Base-by-base conservation (phyloP, 23 tunicate genomes). In the Ascidia mentula region DNA sequence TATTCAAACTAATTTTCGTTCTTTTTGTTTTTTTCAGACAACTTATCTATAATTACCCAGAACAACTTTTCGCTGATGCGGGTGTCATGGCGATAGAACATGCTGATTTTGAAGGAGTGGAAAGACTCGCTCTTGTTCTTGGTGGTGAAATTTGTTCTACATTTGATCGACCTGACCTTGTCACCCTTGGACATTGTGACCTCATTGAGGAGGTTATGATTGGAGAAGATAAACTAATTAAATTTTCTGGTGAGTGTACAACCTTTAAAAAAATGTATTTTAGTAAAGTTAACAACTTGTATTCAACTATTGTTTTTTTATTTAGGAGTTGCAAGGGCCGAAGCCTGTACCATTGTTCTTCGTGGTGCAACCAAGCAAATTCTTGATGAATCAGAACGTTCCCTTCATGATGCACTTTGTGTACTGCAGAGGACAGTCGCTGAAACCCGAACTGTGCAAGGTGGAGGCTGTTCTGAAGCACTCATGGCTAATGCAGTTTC, bases 331-430 rank as follows among this genome's bases (percentile, higher is more conserved):
- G 89, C 82, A 8, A 80, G 90, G 26, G 99, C 97, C n/a, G 97
- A 96, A 45, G 99, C 99, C 18, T 96, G 99, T 69, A 87, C 99
- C 0, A 93, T 96, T 70, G 83, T 96, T n/a, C 88, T 96, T 32
- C 90, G 99, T 6, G 99, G 99, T 60, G 99, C 99, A 36, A 96
- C 99, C 46, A 80, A 96, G 74, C 99, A 96, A 74, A 96, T 96
- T 73, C 59, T 96, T 37, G 99, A 96, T 60, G 99, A 96, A 74
- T 72, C 99, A 0, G 99, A 96, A 81, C 95, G 99, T 5, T 91
- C 99, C 22, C 78, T 96, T 74, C 99, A 96, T 59, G 99, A 96
- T 83, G 99, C 97, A 30, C 85, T 96, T 31, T 96, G 99, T 37
- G 99, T 96, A 46, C 80, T 96, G 77, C 95, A 96, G 42, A 84